Conservation (phyloP, 2,888 invertebrate species). For the Mystacides longicornis region DNA sequence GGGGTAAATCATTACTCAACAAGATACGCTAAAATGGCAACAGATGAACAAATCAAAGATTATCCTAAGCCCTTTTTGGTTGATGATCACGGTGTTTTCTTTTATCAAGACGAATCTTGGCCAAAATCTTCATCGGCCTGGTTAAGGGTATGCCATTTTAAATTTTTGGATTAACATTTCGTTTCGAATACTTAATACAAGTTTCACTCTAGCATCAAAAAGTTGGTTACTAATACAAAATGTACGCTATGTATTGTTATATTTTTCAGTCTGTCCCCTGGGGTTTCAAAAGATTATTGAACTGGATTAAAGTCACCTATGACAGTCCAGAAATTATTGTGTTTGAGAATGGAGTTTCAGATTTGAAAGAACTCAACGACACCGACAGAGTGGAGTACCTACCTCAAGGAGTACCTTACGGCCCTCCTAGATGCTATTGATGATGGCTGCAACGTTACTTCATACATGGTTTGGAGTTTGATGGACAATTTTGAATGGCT, state of each 20-base stretch:
- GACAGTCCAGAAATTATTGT: slow-evolving; percentile 48
- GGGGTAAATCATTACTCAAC: slow-evolving; percentile 63
- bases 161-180: too few relatives aligned
- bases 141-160: not conserved
- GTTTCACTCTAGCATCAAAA: too few relatives aligned
- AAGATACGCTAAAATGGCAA: slow-evolving; percentile 20
- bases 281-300: slow-evolving; percentile 47
- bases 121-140: not conserved
- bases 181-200: too few relatives aligned
- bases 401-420: slow-evolving; percentile 25
- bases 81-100: not conserved
- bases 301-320: slow-evolving; percentile 52
- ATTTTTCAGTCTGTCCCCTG: slow-evolving; percentile 33
- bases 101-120: not conserved
- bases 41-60: not conserved
- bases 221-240: too few relatives aligned
- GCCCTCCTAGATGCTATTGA: slow-evolving; percentile 30
- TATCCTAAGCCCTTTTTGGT: not conserved
- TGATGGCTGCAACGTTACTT: slow-evolving; percentile 29
- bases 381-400: slow-evolving; percentile 31
- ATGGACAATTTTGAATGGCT: slow-evolving; percentile 62
- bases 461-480: slow-evolving; percentile 36
- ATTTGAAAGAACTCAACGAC: slow-evolving; percentile 32
- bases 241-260: too few relatives aligned
- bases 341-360: slow-evolving; percentile 54